Evolutionary conservation across 2,797 vertebrate genomes (phyloP).

Genomic region (Enteromius paludinosus): DNA sequence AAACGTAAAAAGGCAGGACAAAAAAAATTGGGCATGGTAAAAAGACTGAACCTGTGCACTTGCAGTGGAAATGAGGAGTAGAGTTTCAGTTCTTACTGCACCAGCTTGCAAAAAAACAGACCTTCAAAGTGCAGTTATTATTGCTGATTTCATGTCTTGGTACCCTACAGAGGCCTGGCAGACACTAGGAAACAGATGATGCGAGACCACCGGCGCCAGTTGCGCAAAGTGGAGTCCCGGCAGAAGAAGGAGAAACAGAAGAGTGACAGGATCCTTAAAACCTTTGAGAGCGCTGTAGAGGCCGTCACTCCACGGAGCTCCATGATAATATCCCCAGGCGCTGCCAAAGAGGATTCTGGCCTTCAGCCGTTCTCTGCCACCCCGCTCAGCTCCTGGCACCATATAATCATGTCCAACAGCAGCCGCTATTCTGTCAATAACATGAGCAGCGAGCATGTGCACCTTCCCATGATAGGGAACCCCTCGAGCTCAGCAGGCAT

Average conservation of each 20-base stretch:
- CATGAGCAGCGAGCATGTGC: slow-evolving; percentile 73
- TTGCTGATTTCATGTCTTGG: neutral
- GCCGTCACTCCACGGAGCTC: slow-evolving; percentile 79
- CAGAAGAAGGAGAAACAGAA: slow-evolving; percentile 87
- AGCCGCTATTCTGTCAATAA: slow-evolving; percentile 77
- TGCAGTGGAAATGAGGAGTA: too few relatives aligned
- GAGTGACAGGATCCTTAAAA: slow-evolving; percentile 83
- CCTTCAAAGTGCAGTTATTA: neutral
- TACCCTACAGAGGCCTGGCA: slow-evolving; percentile 77
- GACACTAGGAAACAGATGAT: slow-evolving; percentile 87
- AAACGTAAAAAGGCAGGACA: neutral
- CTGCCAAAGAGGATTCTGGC: slow-evolving; percentile 72
- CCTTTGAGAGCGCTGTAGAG: slow-evolving; percentile 82
- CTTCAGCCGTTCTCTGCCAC: slow-evolving; percentile 80
- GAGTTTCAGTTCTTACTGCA: neutral
- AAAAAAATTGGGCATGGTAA: neutral
- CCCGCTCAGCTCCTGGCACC: slow-evolving; percentile 83
- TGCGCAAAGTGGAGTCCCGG: slow-evolving; percentile 80
- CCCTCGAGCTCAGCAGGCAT: slow-evolving; percentile 70
- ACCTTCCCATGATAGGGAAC: slow-evolving; percentile 71
- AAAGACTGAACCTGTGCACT: neutral
- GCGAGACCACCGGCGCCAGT: slow-evolving; percentile 79
- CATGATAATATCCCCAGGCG: slow-evolving; percentile 79
- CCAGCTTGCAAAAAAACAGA: too few relatives aligned
- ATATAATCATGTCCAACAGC: slow-evolving; percentile 78